Percentiles rank a stretch among this genome's conserved stretches.
phyloP scores from a whole-genome alignment of 2,888 invertebrate species.

The Megaustenia siamemsis region DNA sequence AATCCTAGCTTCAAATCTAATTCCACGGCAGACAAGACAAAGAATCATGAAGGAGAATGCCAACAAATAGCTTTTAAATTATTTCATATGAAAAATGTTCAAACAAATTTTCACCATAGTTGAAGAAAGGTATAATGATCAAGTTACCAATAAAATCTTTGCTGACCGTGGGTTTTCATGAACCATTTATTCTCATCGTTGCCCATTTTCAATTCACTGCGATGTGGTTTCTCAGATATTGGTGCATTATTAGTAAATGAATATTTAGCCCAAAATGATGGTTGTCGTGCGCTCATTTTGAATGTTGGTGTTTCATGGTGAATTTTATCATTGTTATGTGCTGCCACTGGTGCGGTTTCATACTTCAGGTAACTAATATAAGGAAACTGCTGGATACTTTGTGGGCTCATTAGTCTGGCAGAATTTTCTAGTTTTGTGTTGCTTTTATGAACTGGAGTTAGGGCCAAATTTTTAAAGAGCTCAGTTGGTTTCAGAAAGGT shows the following conservation, averaged over 20 bases:
- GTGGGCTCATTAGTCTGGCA: not conserved
- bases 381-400: not conserved
- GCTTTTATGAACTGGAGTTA: no score
- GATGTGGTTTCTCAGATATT: not conserved
- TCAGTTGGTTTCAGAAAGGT: constrained; percentile 29
- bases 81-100: no score
- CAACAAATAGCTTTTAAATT: no score
- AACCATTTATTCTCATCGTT: not conserved
- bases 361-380: not conserved
- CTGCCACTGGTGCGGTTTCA: not conserved
- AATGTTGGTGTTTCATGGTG: not conserved
- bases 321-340: not conserved
- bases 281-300: not conserved
- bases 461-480: not conserved
- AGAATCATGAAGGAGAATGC: no score
- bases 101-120: no score
- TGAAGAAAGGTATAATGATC: not conserved
- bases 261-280: not conserved
- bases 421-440: not conserved
- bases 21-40: no score
- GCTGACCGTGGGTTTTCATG: not conserved
- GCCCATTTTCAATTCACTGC: no score
- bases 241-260: not conserved
- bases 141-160: not conserved
- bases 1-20: no score